Evolutionary conservation across 2,888 invertebrate species (phyloP), one percentile per base, ranked within the genome.

Genomic region (Tetragonula carbonaria): DNA sequence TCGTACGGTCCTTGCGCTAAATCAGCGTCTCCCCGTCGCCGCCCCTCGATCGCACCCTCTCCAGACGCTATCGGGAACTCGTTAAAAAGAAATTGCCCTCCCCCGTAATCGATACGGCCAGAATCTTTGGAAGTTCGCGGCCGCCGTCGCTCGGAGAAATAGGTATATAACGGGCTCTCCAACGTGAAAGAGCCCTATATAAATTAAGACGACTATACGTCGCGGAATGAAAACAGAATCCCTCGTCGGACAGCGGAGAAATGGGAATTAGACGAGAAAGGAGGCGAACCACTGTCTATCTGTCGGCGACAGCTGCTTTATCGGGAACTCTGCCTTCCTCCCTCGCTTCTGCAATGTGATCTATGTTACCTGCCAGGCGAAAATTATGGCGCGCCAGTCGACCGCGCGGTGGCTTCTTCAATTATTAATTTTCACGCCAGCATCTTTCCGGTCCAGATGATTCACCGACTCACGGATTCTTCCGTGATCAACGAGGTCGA

Each of bases 1-100:
- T 87, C 84, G 82, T 59, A 78, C 74, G 81, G 76, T 83, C 74
- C 79, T 75, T 82, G 50, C 79, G 81, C 78, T 90, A 91, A 91
- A 91, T 91, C 90, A 87, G 86, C 65, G 53, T 53, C 53, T n/a
- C 45, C n/a, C 14, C 18, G 59, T n/a, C 33, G 45, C 57, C 28
- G 28, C 21, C 78, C 2, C 57, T 18, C 18, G 57, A 33, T 83
- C 57, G 45, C 84, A 77, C 80, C 85, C 84, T 81, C 86, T 79
- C 80, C 84, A 86, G 88, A 84, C 88, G 90, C 87, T 90, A 89
- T 91, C 87, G 87, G 75, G 83, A 85, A 81, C 89, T 92, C 90
- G 91, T 92, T 92, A 90, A 90, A 92, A 90, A 88, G 90, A 88
- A 91, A 91, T 92, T 91, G 91, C 85, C 86, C 76, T 4, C 45